Percentiles rank a stretch among this genome's conserved stretches.
These are phyloP conservation scores for Drosophila takahashii DNA, from an alignment of 1,140 invertebrate genomes.

Conservation along the genomic window DNA sequence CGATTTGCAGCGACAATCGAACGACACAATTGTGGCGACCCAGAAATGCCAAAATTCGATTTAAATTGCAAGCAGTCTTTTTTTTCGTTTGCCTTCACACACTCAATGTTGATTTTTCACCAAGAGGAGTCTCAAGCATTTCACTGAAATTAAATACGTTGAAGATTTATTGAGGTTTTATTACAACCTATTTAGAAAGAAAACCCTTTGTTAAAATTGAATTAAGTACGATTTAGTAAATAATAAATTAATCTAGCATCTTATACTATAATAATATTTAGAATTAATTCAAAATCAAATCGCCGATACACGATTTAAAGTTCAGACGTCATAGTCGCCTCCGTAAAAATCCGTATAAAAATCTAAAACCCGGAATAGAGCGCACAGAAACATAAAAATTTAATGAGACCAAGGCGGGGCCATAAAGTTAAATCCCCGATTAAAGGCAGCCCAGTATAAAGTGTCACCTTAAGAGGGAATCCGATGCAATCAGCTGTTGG, in stretches of 20 bases:
- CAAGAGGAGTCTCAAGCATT: too few species aligned
- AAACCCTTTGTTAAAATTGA: too few species aligned
- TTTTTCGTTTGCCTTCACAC: not conserved
- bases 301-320: not conserved
- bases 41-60: constrained; percentile 12
- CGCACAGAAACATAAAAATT: constrained; percentile 10
- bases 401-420: constrained; percentile 14
- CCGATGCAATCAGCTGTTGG: constrained; percentile 60
- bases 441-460: constrained; percentile 15
- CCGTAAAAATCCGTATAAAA: not conserved
- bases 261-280: too few species aligned
- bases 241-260: too few species aligned
- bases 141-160: not conserved
- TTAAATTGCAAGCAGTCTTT: constrained; percentile 1
- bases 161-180: not conserved
- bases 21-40: constrained; percentile 21
- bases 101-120: not conserved
- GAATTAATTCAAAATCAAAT: not conserved
- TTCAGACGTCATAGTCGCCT: not conserved
- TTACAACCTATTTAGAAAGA: too few species aligned
- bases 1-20: constrained; percentile 11
- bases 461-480: constrained; percentile 17
- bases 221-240: too few species aligned
- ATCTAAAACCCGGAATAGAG: constrained; percentile 3
- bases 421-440: constrained; percentile 25